Conservation (phyloP, 1,140 invertebrate genomes). For the Trachymyrmex septentrionalis region DNA sequence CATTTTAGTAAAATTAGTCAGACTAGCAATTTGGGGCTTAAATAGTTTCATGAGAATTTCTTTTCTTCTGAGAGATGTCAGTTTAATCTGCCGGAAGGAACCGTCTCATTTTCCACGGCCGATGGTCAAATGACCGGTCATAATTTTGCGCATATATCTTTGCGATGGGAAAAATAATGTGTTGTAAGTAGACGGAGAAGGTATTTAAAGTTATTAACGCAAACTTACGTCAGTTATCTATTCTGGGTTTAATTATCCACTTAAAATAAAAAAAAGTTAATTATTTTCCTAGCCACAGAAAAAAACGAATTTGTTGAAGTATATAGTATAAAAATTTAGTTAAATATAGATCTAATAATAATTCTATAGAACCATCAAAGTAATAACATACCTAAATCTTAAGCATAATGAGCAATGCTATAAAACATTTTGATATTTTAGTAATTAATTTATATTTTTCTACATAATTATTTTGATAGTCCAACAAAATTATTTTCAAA, state of each 20-base stretch:
- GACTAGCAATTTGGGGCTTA: slow-evolving; percentile 24
- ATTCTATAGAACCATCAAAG: no score
- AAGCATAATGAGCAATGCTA: no score
- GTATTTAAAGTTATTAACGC: not conserved
- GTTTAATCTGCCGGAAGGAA: slow-evolving; percentile 34
- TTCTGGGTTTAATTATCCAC: slow-evolving; percentile 26
- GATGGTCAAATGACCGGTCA: not conserved
- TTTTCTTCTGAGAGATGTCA: not conserved
- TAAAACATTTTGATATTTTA: no score
- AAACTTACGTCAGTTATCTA: not conserved
- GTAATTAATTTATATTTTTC: no score
- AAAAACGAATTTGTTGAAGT: no score
- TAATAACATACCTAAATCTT: no score
- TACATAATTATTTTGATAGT: no score
- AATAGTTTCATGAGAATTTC: slow-evolving; percentile 3
- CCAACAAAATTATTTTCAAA: no score
- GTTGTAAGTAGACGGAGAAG: not conserved
- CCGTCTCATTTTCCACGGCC: not conserved
- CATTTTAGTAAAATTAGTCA: not conserved
- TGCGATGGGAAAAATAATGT: not conserved
- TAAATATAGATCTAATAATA: no score
- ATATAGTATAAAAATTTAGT: no score
- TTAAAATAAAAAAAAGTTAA: not conserved
- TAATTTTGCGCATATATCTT: not conserved
- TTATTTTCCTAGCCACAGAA: no score